Percentiles rank a stretch among this genome's conserved stretches.
Conservation (phyloP, 2,888 invertebrate genomes). For the Drosophila pullipes region DNA sequence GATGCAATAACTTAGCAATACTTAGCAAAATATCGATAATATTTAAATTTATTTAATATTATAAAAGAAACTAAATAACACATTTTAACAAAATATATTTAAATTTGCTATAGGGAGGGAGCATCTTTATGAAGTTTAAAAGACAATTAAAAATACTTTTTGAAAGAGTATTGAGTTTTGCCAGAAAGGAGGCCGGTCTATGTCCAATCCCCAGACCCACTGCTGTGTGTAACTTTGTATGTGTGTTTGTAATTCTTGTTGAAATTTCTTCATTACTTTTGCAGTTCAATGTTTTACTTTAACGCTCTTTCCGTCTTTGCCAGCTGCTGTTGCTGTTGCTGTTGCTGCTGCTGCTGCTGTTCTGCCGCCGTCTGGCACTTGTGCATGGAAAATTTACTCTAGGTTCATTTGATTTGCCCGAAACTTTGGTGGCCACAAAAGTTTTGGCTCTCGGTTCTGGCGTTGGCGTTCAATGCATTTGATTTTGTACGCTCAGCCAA, state of each 20-base stretch:
- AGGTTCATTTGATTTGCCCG: slow-evolving; percentile 77
- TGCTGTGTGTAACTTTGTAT: slow-evolving; percentile 20
- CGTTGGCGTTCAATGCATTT: slow-evolving; percentile 74
- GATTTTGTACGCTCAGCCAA: slow-evolving; percentile 67
- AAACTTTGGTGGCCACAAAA: slow-evolving; percentile 81
- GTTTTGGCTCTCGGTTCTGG: slow-evolving; percentile 54
- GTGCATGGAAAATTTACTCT: slow-evolving; percentile 76
- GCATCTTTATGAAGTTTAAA: background rate
- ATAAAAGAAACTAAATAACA: background rate
- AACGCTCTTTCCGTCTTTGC: slow-evolving; percentile 44
- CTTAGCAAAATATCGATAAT: background rate
- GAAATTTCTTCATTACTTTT: slow-evolving; percentile 78
- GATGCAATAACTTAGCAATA: background rate
- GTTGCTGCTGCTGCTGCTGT: background rate
- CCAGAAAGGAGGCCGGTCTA: slow-evolving; percentile 25
- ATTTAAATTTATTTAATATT: background rate
- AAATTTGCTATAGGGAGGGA: too few relatives aligned
- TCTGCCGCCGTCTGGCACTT: slow-evolving; percentile 38
- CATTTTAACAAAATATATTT: background rate
- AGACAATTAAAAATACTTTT: background rate
- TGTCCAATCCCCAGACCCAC: slow-evolving; percentile 33
- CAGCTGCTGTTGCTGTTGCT: slow-evolving; percentile 20
- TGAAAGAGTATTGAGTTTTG: slow-evolving; percentile 50
- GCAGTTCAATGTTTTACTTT: slow-evolving; percentile 80
- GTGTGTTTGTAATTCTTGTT: slow-evolving; percentile 69